Conservation (phyloP, 2,888 invertebrate species). For the Tetragnatha montana region DNA sequence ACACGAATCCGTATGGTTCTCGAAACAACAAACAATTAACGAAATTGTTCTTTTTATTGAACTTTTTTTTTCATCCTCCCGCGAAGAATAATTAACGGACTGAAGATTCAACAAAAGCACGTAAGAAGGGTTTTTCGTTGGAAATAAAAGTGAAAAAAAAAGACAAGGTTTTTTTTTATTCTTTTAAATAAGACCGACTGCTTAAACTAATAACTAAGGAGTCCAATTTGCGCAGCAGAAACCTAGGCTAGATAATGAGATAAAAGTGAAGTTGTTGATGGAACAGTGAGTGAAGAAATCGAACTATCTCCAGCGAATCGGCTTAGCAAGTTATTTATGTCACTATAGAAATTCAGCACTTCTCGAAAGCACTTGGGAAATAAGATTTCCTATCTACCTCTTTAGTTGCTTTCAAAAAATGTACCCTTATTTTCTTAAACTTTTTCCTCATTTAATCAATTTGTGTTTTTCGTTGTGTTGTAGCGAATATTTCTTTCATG, state of each 20-base stretch:
- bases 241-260: slow-evolving; percentile 31
- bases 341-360: slow-evolving; percentile 6
- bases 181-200: slow-evolving; percentile 56
- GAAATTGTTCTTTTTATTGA: slow-evolving; percentile 42
- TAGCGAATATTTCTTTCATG: neutral
- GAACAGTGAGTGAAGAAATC: slow-evolving; percentile 37
- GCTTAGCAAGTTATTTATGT: slow-evolving; percentile 36
- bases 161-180: slow-evolving; percentile 16
- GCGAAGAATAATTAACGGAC: slow-evolving; percentile 50
- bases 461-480: neutral
- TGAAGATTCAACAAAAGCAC: slow-evolving; percentile 12
- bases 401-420: slow-evolving; percentile 6
- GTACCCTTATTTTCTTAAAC: slow-evolving; percentile 11
- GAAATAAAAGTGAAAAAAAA: slow-evolving; percentile 9
- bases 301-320: slow-evolving; percentile 28
- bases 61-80: slow-evolving; percentile 17
- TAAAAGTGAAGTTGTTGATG: slow-evolving; percentile 9
- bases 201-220: slow-evolving; percentile 63
- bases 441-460: slow-evolving; percentile 2
- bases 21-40: slow-evolving; percentile 59
- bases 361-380: slow-evolving; percentile 31
- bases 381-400: slow-evolving; percentile 12
- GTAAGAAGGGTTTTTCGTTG: slow-evolving; percentile 7
- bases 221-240: slow-evolving; percentile 50
- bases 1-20: slow-evolving; percentile 3